Evolutionary conservation across 2,888 invertebrate species (phyloP), one percentile per base, ranked within the genome.

Genomic region (Malachius bipustulatus): DNA sequence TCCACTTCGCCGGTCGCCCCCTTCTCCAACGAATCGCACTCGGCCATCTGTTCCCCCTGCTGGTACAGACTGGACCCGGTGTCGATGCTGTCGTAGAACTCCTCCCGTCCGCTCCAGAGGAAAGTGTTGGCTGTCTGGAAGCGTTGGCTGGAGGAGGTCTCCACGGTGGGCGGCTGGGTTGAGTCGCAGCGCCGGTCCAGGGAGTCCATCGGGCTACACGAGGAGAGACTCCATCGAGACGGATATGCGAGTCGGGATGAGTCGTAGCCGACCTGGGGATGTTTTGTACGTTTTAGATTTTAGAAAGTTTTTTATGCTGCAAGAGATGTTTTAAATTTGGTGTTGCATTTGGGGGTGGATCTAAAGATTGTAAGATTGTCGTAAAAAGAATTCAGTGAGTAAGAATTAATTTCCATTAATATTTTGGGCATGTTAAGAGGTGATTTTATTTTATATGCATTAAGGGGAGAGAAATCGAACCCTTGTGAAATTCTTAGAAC

Each of bases 51-150:
- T 45, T 72, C 71, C 19, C 68, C 67, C 35, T 62, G 52, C 34
- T 64, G 64, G 47, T 64, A 66, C 35, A 65, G 59, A 43, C 64
- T 65, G 26, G 64, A 66, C 35, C 59, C 57, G 30, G 67, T 72
- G 55, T 74, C 73, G 59, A 80, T 76, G 58, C 78, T 79, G 58
- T 80, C 79, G 55, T 77, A 79, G 57, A 74, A 79, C 37, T 60
- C 59, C 35, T 46, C 51, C 14, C 42, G 37, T 47, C 59, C 40
- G 47, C 58, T 62, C 77, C 68, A 77, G 50, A 68, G 65, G 51
- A 62, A 71, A 51, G 64, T 73, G 56, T 63, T 69, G 47, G 63
- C 64, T 30, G 65, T 67, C 43, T 65, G 63, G 44, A 60, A 61
- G 26, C 54, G 46, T 29, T 51, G 49, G 44, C 47, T 50, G 39